Evolutionary conservation across 1,140 invertebrate species (phyloP).

Genomic region (Steinernema khuongi): DNA sequence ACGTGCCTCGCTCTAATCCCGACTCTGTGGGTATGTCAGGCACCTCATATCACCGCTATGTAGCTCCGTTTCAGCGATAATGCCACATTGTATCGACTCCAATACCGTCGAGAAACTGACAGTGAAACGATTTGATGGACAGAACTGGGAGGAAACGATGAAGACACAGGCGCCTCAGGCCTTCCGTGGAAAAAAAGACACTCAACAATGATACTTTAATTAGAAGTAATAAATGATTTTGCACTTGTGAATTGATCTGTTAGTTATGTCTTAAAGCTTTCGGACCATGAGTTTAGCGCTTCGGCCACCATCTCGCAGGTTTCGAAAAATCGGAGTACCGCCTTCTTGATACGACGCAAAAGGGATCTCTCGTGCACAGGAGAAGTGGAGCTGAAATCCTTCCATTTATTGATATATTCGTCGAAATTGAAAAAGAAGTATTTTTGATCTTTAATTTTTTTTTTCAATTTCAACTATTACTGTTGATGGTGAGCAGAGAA

Average conservation of each 20-base stretch:
- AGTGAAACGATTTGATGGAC: conserved; percentile 61
- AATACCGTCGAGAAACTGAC: conserved; percentile 59
- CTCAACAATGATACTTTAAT: not conserved
- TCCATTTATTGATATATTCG: no score
- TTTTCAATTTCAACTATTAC: no score
- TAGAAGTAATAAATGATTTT: no score
- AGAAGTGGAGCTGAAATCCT: conserved; percentile 2
- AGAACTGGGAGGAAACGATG: conserved; percentile 62
- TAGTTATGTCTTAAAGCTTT: not conserved
- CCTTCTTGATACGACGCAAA: not conserved
- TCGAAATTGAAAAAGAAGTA: not conserved
- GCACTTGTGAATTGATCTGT: no score
- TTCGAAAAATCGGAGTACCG: not conserved
- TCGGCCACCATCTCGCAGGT: not conserved
- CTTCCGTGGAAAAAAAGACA: conserved; percentile 3
- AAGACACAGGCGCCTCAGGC: conserved; percentile 38
- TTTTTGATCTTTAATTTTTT: no score
- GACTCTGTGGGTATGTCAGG: conserved; percentile 61
- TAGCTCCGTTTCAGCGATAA: conserved; percentile 58
- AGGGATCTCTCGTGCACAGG: not conserved
- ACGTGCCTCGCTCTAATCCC: conserved; percentile 63
- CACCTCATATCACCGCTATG: not conserved
- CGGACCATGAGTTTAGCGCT: conserved; percentile 4
- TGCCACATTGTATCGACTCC: conserved; percentile 62
- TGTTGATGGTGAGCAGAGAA: no score